Conservation (phyloP, 2,888 invertebrate species). For the Deilephila elpenor region DNA sequence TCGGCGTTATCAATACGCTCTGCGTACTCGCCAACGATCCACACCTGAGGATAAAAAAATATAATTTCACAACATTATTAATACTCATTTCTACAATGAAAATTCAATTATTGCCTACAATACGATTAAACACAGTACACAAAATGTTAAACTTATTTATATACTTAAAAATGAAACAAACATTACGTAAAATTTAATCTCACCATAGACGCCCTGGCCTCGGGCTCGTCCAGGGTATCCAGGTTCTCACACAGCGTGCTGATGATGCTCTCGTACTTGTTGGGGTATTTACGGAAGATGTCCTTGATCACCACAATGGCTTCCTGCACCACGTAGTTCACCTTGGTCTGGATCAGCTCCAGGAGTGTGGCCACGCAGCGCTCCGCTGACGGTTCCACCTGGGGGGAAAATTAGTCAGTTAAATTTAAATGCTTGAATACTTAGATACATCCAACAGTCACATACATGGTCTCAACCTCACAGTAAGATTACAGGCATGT, state of each 20-base stretch:
- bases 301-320: slow-evolving; percentile 99
- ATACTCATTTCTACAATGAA: too few relatives aligned
- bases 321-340: slow-evolving; percentile 99
- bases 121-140: too few relatives aligned
- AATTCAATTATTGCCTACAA: too few relatives aligned
- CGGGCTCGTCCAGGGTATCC: slow-evolving; percentile 99
- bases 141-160: too few relatives aligned
- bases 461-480: too few relatives aligned
- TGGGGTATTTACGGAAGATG: slow-evolving; percentile 98
- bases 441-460: too few relatives aligned
- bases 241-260: slow-evolving; percentile 99
- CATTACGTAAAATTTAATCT: slow-evolving; percentile 35
- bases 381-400: slow-evolving; percentile 98
- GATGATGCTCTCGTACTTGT: slow-evolving; percentile 99
- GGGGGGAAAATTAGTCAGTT: slow-evolving; percentile 22
- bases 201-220: slow-evolving; percentile 98
- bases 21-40: slow-evolving; percentile 98
- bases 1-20: slow-evolving; percentile 99
- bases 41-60: slow-evolving; percentile 71
- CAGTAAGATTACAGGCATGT: too few relatives aligned
- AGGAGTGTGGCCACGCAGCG: slow-evolving; percentile 98
- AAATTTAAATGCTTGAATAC: too few relatives aligned
- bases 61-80: too few relatives aligned
- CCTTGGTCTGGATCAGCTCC: slow-evolving; percentile 99
- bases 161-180: too few relatives aligned